Base-by-base conservation (phyloP, 2,888 invertebrate species). In the Pachymerium ferrugineum region DNA sequence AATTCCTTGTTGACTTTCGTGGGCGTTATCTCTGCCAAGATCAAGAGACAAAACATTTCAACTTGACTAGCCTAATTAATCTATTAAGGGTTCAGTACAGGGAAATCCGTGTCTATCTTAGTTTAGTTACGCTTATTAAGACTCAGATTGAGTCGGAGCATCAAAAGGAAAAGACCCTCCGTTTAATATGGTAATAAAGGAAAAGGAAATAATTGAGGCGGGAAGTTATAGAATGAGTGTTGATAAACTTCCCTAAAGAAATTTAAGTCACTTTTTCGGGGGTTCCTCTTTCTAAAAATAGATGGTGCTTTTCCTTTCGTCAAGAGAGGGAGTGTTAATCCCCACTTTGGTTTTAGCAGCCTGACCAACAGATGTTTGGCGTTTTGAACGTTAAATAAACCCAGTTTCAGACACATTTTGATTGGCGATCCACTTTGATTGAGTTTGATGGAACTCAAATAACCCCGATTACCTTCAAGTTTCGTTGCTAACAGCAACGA, bases 221-320 rank as follows among this genome's bases (percentile, higher is more conserved):
- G 25, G 54, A 54, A 54, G 54, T 25, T 25, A 54, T 54, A 8
- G 54, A 25, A n/a, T n/a, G 54, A 8, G 54, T 54, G 54, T 25
- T 54, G 54, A 54, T 54, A 54, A 54, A 54, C 54, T 54, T 54
- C 54, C 54, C 25, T 12, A 54, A 54, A 28, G 54, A 54, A 54
- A 54, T 25, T 8, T 3, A 28, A 54, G 10, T 12, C 54, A 25
- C 22, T 22, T 54, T 25, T 54, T 54, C 25, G 14, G 22, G 54
- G 25, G 10, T 25, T 54, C n/a, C 16, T 47, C 54, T 54, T 22
- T 54, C 54, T 54, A 54, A 54, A 54, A 54, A 54, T 54, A 54
- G 38, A 38, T n/a, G 54, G 54, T 25, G 25, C 47, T 47, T 47
- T 47, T 19, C 16, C 12, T 16, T 47, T 47, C 47, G n/a, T 47